These are phyloP conservation scores for Grallaria varia DNA, from an alignment of 2,113 vertebrate genomes.

Conservation along the genomic window DNA sequence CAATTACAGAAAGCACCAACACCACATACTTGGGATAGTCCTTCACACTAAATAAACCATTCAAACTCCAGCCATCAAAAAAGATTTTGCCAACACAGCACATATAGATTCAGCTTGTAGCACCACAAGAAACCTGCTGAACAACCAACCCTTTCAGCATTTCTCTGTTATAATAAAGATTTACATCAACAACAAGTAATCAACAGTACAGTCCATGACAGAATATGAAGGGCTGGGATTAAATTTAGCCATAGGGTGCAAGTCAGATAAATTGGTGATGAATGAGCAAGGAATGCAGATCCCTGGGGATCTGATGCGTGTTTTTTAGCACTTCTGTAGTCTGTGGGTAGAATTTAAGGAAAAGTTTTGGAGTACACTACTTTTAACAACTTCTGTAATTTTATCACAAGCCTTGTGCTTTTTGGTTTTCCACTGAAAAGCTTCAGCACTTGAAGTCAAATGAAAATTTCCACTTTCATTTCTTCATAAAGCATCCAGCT, in stretches of 20 bases:
- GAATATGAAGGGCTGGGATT: background rate
- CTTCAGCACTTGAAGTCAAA: background rate
- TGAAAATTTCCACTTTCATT: background rate
- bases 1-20: background rate
- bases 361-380: background rate
- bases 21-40: background rate
- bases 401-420: background rate
- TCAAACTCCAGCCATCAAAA: background rate
- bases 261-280: constrained; percentile 45
- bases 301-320: background rate
- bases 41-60: background rate
- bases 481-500: background rate
- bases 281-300: constrained; percentile 28
- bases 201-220: background rate
- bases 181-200: background rate
- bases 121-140: background rate
- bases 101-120: background rate
- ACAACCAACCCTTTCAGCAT: background rate
- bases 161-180: background rate
- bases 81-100: background rate
- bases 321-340: background rate
- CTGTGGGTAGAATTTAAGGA: constrained; percentile 13
- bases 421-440: background rate
- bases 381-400: background rate
- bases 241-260: constrained; percentile 22